Conservation (phyloP, 1,140 invertebrate species). For the Heterodera schachtii region DNA sequence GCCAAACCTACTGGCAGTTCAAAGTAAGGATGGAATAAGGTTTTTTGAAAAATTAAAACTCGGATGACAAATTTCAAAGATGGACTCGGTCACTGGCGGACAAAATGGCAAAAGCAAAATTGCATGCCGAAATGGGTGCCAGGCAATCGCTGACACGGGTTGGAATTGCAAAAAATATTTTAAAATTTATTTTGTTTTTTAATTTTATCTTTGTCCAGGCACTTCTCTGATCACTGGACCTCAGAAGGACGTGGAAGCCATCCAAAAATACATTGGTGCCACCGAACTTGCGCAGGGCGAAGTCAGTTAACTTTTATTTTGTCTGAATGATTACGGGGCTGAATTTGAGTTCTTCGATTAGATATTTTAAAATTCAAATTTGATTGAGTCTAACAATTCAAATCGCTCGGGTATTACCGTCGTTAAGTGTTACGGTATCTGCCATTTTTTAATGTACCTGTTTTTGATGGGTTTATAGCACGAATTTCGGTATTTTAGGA, state of each 20-base stretch:
- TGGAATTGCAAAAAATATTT: background rate
- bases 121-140: conserved; percentile 62
- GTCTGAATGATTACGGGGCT: too few species aligned
- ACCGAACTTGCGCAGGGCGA: background rate
- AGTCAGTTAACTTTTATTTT: background rate
- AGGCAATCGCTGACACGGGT: conserved; percentile 92
- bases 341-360: too few species aligned
- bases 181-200: background rate
- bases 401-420: too few species aligned
- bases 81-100: conserved; percentile 8
- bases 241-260: background rate
- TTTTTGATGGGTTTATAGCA: too few species aligned
- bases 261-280: background rate
- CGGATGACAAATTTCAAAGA: background rate
- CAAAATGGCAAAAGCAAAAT: conserved; percentile 28
- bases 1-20: conserved; percentile 95
- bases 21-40: conserved; percentile 72
- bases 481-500: too few species aligned
- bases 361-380: too few species aligned
- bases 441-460: too few species aligned
- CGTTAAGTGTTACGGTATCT: too few species aligned
- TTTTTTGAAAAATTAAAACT: background rate
- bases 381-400: too few species aligned
- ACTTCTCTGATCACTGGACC: conserved; percentile 73
- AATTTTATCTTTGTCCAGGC: background rate